A percentile compares a stretch with the other conserved stretches of the same genome.
phyloP scores from a whole-genome alignment of 2,888 invertebrate genomes.

The Chrysolina haemoptera region DNA sequence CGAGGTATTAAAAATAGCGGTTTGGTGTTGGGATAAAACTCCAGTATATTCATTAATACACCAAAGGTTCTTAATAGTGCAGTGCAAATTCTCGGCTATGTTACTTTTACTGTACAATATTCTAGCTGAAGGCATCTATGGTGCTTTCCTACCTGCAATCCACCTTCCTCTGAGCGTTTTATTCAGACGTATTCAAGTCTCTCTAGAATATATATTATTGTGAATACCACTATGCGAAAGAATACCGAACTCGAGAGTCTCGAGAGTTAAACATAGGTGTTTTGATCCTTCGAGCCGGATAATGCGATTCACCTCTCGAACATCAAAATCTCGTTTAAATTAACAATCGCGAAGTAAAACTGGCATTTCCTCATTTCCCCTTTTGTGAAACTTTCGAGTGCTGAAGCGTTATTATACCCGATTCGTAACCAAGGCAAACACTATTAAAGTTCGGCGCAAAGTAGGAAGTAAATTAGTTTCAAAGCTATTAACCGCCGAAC shows the following conservation, averaged over 20 bases:
- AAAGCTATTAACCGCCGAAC: conserved; percentile 40
- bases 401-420: conserved; percentile 31
- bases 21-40: too few species aligned
- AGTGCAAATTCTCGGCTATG: too few species aligned
- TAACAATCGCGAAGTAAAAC: conserved; percentile 23
- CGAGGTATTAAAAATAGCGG: too few species aligned
- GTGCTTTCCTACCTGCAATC: too few species aligned
- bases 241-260: not conserved
- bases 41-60: too few species aligned
- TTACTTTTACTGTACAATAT: too few species aligned
- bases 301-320: conserved; percentile 15
- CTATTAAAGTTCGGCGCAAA: conserved; percentile 46
- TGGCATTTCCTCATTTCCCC: conserved; percentile 27
- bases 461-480: conserved; percentile 47
- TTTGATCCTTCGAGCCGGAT: conserved; percentile 18
- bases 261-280: not conserved
- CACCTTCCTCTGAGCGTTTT: too few species aligned
- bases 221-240: not conserved
- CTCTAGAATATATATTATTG: too few species aligned
- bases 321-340: conserved; percentile 16
- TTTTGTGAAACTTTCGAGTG: conserved; percentile 28
- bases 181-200: too few species aligned
- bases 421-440: conserved; percentile 42
- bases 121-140: too few species aligned
- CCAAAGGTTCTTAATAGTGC: too few species aligned